A percentile compares a stretch with the other conserved stretches of the same genome.
Evolutionary conservation across 2,888 invertebrate species (phyloP).

Genomic region (Monoplex corrugatus): DNA sequence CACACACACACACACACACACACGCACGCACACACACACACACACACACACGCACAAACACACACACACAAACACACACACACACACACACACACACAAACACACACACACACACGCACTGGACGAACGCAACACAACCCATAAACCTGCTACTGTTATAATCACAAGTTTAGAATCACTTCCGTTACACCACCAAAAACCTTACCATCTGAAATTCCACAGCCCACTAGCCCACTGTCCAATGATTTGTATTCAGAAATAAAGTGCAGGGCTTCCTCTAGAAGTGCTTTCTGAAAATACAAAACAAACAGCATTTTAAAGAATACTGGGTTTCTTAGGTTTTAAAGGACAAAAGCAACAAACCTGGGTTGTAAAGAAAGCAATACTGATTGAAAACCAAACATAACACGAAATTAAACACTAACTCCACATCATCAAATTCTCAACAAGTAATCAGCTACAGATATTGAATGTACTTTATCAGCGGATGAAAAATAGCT

Average conservation of each 20-base stretch:
- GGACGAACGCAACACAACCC: not conserved
- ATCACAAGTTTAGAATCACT: not conserved
- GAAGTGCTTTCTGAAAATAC: slow-evolving; percentile 62
- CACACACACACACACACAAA: not conserved
- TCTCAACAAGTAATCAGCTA: no score
- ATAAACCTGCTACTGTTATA: not conserved
- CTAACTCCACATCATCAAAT: no score
- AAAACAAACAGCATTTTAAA: slow-evolving; percentile 7
- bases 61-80: not conserved
- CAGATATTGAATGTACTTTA: no score
- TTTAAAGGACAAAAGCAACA: no score
- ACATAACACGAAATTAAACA: no score
- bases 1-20: not conserved
- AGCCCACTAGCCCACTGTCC: slow-evolving; percentile 40
- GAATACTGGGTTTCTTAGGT: not conserved
- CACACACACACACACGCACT: not conserved
- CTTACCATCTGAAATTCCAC: slow-evolving; percentile 13
- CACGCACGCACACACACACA: not conserved
- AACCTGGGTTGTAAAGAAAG: no score
- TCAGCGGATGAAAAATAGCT: no score
- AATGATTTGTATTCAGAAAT: slow-evolving; percentile 61
- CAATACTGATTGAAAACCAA: no score
- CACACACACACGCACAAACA: not conserved
- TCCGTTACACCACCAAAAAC: no score
- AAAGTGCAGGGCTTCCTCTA: slow-evolving; percentile 70